Evolutionary conservation across 2,113 vertebrate species (phyloP), one percentile per base, ranked within the genome.

Genomic region (Microcebus lehilahytsara): DNA sequence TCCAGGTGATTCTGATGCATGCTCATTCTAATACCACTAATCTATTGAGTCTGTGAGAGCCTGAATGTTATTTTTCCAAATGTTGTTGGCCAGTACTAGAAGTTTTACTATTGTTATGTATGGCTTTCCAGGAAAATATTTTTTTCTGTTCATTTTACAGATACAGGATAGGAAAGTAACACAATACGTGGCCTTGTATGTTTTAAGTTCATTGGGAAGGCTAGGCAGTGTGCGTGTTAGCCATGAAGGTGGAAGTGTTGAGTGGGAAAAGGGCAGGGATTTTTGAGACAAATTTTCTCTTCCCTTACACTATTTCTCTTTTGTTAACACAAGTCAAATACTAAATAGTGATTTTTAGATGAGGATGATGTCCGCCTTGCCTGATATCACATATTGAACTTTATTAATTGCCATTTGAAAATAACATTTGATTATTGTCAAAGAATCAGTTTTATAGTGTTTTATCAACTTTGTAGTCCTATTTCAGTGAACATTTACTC

Each of bases 251-350:
- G 16, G 51, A 17, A 56, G 12, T 93, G 17, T 78, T 51, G 9
- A 75, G 49, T 32, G n/a, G 23, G n/a, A 6, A 66, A 16, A 93
- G 22, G 51, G 64, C 27, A 56, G 25, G 6, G 34, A 42, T 42
- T 89, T 96, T 96, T 83, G 32, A 92, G 90, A 64, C 10, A 23
- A 51, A 30, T 51, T 92, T 92, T 78, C 60, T 92, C 27, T 81
- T 74, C 32, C 6, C 8, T 79, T 74, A 79, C 6, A 32, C 23
- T 67, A 23, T 89, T 85, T 95, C 17, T 89, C 20, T 90, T 89
- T 83, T 91, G 62, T 56, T 91, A 72, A 85, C 19, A 87, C 46
- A 90, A 83, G 46, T 95, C 64, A 79, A 83, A 85, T 93, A 85
- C 32, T 93, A 40, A 80, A 37, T 32, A 81, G n/a, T 75, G 49